Conservation (phyloP, 2,888 invertebrate species). For the Endotricha flammealis region DNA sequence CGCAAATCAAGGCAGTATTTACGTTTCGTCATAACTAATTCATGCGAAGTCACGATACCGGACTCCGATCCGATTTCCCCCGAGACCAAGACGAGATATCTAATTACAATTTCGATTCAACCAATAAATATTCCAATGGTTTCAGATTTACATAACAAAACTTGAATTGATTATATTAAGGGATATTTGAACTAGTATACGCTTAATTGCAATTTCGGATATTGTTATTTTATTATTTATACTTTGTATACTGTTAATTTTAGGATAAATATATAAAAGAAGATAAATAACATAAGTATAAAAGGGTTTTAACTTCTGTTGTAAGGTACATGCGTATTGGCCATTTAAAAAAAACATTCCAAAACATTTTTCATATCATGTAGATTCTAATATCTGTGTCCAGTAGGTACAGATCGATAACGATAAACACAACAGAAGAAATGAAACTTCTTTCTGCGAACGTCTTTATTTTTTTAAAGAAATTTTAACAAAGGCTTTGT, state of each 20-base stretch:
- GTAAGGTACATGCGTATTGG: too few relatives aligned
- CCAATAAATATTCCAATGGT: constrained; percentile 69
- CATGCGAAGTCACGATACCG: constrained; percentile 52
- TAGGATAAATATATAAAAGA: too few relatives aligned
- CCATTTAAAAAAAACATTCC: too few relatives aligned
- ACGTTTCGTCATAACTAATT: constrained; percentile 28
- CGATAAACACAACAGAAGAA: too few relatives aligned
- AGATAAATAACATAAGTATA: too few relatives aligned
- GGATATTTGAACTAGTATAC: constrained; percentile 1
- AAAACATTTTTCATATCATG: too few relatives aligned
- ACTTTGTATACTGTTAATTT: too few relatives aligned
- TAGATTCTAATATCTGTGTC: too few relatives aligned
- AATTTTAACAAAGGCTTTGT: too few relatives aligned
- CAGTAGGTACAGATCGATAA: constrained; percentile 41
- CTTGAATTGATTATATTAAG: constrained; percentile 17
- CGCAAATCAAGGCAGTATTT: constrained; percentile 7
- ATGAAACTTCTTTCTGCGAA: too few relatives aligned
- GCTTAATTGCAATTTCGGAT: neutral
- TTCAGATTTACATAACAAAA: constrained; percentile 52
- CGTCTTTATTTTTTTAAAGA: too few relatives aligned
- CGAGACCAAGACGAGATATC: constrained; percentile 56
- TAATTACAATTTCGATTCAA: constrained; percentile 69
- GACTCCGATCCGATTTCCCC: constrained; percentile 58
- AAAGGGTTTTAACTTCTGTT: too few relatives aligned
- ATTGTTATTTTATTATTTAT: neutral